Percentiles rank a stretch among this genome's conserved stretches.
These are phyloP conservation scores for Polydrusus cervinus DNA, from an alignment of 2,888 invertebrate species.

Conservation along the genomic window DNA sequence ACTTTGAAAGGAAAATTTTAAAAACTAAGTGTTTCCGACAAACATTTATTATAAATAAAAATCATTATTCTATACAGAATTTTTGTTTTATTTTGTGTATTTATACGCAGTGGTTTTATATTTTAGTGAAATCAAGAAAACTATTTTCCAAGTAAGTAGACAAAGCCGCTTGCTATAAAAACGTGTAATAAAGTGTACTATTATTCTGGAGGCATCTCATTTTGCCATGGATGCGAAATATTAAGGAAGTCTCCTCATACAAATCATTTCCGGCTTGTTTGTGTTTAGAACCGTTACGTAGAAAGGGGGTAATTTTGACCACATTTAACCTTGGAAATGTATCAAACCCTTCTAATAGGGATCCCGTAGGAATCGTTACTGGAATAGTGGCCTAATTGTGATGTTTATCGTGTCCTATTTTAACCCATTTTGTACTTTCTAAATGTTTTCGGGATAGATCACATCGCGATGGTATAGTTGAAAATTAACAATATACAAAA, in stretches of 20 bases:
- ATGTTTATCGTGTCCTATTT: constrained; percentile 19
- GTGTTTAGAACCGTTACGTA: constrained; percentile 8
- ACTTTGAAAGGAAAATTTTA: too few species aligned
- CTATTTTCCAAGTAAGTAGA: too few species aligned
- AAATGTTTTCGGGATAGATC: constrained; percentile 29
- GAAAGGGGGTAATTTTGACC: constrained; percentile 16
- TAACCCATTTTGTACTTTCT: constrained; percentile 21
- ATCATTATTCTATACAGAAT: too few species aligned
- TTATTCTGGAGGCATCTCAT: too few species aligned
- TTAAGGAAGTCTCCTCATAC: not conserved
- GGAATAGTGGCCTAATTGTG: constrained; percentile 23
- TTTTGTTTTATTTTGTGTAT: too few species aligned
- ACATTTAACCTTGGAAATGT: constrained; percentile 24
- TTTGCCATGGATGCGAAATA: not conserved
- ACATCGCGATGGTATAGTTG: constrained; percentile 8
- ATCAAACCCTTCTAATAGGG: constrained; percentile 20
- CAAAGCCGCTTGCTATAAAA: too few species aligned
- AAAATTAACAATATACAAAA: not conserved
- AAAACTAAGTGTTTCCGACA: too few species aligned
- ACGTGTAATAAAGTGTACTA: too few species aligned
- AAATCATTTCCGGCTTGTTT: constrained; percentile 7
- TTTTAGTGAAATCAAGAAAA: too few species aligned
- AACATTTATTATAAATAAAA: too few species aligned
- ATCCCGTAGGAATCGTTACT: constrained; percentile 16
- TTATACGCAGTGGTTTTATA: too few species aligned